Conservation (phyloP, 2,797 vertebrate genomes). For the Parambassis ranga region DNA sequence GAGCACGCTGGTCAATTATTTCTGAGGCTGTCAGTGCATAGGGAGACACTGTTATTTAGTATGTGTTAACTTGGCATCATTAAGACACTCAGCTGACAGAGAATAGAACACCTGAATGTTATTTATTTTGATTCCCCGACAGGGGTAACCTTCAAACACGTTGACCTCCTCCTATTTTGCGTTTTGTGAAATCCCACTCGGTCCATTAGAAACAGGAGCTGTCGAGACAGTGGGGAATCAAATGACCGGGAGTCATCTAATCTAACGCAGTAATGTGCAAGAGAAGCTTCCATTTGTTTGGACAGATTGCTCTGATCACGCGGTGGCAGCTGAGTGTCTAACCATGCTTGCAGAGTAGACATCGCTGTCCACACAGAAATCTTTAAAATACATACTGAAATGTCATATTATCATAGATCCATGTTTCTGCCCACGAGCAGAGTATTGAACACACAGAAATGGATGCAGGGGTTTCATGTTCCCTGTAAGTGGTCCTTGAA, state of each 20-base stretch:
- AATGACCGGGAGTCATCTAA: constrained; percentile 68
- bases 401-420: constrained; percentile 51
- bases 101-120: constrained; percentile 77
- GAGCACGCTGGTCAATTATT: constrained; percentile 87
- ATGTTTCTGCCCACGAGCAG: constrained; percentile 5
- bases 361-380: constrained; percentile 42
- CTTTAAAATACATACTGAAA: constrained; percentile 32
- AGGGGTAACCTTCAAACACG: constrained; percentile 80
- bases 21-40: constrained; percentile 84
- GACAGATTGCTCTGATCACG: constrained; percentile 71
- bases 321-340: constrained; percentile 41
- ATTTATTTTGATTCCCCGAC: constrained; percentile 81
- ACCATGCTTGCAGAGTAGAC: constrained; percentile 18
- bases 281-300: constrained; percentile 67
- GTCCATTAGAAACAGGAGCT: constrained; percentile 68
- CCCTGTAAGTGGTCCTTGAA: constrained; percentile 16
- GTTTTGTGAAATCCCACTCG: constrained; percentile 64
- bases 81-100: constrained; percentile 81
- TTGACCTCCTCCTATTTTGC: constrained; percentile 75
- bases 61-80: constrained; percentile 86
- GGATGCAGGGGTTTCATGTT: constrained; percentile 14
- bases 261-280: constrained; percentile 57
- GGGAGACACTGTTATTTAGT: constrained; percentile 85
- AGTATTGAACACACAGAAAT: constrained; percentile 5
- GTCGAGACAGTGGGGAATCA: constrained; percentile 66